Conservation (phyloP, 2,888 invertebrate genomes). For the Cerastoderma edule region DNA sequence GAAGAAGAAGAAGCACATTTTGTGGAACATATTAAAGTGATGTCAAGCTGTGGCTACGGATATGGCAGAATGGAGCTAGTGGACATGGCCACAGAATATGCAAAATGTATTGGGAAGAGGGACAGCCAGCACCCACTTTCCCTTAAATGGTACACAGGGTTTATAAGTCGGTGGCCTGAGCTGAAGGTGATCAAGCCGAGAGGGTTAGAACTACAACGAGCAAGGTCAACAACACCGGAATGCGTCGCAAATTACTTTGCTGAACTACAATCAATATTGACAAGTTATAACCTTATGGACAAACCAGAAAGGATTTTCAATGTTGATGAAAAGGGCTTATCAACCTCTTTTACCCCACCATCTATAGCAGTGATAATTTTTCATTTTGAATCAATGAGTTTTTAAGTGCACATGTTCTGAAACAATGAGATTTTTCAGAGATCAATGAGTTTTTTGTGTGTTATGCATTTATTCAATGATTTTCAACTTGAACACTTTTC, state of each 20-base stretch:
- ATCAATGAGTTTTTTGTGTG: too few species aligned
- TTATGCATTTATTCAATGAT: too few species aligned
- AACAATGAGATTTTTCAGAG: too few species aligned
- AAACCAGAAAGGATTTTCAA: slow-evolving; percentile 42
- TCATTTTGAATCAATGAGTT: too few species aligned
- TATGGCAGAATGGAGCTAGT: slow-evolving; percentile 17
- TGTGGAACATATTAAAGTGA: slow-evolving; percentile 9
- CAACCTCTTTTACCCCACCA: slow-evolving; percentile 36
- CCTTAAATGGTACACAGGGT: background rate
- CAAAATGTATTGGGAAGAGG: background rate
- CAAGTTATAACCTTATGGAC: slow-evolving; percentile 34
- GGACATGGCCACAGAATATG: slow-evolving; percentile 28
- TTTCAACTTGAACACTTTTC: too few species aligned
- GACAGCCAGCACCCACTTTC: slow-evolving; percentile 3
- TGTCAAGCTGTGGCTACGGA: slow-evolving; percentile 33
- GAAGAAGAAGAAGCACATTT: slow-evolving; percentile 30
- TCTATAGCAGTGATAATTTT: slow-evolving; percentile 24
- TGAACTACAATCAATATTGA: slow-evolving; percentile 30
- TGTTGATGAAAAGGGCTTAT: slow-evolving; percentile 44
- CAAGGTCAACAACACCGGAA: slow-evolving; percentile 30
- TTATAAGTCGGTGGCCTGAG: slow-evolving; percentile 13
- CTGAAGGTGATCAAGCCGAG: background rate
- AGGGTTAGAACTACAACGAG: slow-evolving; percentile 6
- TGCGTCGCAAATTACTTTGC: slow-evolving; percentile 33
- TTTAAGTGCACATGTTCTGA: too few species aligned